Evolutionary conservation across 2,113 vertebrate genomes (phyloP).

Genomic region (Craseonycteris thonglongyai): DNA sequence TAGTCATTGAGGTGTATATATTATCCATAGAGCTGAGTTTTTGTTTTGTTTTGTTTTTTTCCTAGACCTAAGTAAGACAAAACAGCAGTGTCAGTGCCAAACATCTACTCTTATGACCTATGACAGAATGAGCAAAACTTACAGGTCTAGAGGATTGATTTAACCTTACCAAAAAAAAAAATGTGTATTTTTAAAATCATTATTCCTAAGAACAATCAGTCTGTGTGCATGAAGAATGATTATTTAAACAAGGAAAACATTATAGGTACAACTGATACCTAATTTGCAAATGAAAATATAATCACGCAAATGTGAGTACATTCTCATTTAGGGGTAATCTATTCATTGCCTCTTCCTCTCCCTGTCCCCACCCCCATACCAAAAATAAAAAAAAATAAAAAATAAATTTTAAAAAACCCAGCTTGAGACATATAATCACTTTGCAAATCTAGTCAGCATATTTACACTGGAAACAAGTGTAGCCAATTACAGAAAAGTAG

Average conservation of each 20-base stretch:
- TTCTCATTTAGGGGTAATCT: not conserved
- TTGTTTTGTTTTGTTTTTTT: not conserved
- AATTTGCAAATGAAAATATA: conserved; percentile 13
- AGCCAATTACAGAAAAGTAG: conserved; percentile 36
- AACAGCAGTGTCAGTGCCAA: not conserved
- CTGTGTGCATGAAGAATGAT: not conserved
- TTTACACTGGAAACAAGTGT: conserved; percentile 38
- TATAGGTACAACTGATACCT: not conserved
- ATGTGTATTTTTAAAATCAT: not conserved
- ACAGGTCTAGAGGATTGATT: not conserved
- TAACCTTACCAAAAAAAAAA: not conserved
- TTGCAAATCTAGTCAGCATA: conserved; percentile 16
- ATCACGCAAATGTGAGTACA: not conserved
- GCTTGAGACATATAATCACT: not conserved
- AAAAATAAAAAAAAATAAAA: not conserved
- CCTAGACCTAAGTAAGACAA: not conserved
- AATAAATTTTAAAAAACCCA: no score
- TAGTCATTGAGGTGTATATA: not conserved
- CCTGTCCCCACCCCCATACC: fast-evolving
- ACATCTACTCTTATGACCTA: not conserved
- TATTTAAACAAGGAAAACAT: not conserved
- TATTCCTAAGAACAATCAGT: not conserved
- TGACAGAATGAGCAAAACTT: not conserved
- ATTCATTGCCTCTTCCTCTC: not conserved
- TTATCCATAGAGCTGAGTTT: not conserved